Conservation (phyloP, 2,797 vertebrate species). For the Cichlasoma orientale region DNA sequence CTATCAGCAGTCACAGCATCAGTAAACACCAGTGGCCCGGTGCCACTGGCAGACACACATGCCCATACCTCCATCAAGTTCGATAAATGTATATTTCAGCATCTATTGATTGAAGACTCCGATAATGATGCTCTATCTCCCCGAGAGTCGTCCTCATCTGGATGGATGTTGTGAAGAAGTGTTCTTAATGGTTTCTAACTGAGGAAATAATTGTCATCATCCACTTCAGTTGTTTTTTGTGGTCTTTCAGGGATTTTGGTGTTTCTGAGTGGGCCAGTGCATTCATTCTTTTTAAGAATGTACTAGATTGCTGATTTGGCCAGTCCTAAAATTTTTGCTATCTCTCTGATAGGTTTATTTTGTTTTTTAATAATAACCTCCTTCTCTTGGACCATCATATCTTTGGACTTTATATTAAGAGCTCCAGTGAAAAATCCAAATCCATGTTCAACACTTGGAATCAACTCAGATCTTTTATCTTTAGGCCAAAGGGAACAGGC, state of each 20-base stretch:
- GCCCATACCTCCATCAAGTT: too few species aligned
- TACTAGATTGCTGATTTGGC: background rate
- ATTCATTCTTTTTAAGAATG: background rate
- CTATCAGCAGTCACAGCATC: background rate
- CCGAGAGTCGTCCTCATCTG: background rate
- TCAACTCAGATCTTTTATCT: background rate
- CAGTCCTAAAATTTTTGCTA: background rate
- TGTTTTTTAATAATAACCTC: background rate
- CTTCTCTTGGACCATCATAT: accelerated
- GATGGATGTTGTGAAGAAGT: background rate
- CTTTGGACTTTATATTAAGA: background rate
- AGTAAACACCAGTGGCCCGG: background rate
- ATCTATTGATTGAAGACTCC: background rate
- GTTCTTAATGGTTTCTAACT: background rate
- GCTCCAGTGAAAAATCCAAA: background rate
- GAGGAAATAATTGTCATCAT: background rate
- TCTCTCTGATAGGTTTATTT: background rate
- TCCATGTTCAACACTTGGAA: background rate
- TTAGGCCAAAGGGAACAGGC: background rate
- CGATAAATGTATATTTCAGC: background rate
- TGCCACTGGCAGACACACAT: background rate
- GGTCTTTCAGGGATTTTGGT: background rate
- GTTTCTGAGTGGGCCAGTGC: background rate
- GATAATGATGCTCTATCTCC: background rate
- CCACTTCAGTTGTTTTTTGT: background rate